Percentiles rank a stretch among this genome's conserved stretches.
phyloP scores from a whole-genome alignment of 1,140 invertebrate genomes.

The Macrosteles quadrilineatus region DNA sequence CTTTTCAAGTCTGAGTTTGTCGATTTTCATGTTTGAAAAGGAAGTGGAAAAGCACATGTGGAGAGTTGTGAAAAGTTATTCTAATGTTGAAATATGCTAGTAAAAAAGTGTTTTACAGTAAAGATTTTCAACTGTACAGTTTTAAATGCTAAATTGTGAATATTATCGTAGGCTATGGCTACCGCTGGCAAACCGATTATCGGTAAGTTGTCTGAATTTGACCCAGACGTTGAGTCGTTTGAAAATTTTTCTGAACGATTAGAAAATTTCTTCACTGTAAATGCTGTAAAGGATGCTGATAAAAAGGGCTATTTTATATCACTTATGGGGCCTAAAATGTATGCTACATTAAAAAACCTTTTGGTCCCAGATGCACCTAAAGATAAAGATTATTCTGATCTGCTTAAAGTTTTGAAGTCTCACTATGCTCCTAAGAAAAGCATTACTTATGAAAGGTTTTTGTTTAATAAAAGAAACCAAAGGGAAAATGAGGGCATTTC shows the following conservation, averaged over 20 bases:
- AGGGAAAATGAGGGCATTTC: neutral
- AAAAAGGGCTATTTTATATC: neutral
- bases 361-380: neutral
- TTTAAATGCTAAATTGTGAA: too few relatives aligned
- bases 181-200: too few relatives aligned
- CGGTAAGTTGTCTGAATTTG: too few relatives aligned
- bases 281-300: neutral
- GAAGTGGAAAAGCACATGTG: too few relatives aligned
- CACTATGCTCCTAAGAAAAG: neutral
- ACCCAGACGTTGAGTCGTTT: too few relatives aligned
- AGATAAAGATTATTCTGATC: neutral
- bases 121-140: too few relatives aligned
- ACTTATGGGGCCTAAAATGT: neutral
- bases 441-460: neutral
- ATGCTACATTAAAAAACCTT: neutral
- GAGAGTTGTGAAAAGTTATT: too few relatives aligned
- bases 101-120: too few relatives aligned
- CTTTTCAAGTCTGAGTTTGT: too few relatives aligned
- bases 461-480: neutral
- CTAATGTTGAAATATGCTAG: too few relatives aligned
- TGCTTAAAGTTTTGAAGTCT: neutral
- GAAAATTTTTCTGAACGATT: neutral
- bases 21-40: too few relatives aligned
- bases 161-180: too few relatives aligned
- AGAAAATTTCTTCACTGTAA: neutral